phyloP scores from a whole-genome alignment of 2,888 invertebrate genomes.

The Tachystola acroxantha region DNA sequence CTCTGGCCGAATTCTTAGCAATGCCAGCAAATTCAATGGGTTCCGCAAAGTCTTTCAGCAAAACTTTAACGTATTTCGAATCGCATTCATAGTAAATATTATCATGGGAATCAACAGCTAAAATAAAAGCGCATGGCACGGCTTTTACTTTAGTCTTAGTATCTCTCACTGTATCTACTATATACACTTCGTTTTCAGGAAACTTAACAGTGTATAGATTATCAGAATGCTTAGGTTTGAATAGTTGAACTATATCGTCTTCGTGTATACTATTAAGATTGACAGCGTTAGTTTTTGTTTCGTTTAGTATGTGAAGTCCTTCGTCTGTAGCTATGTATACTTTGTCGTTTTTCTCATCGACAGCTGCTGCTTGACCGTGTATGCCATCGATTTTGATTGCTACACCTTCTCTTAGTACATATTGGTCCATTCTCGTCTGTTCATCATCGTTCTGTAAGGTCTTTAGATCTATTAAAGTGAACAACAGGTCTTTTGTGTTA shows the following conservation, averaged over 20 bases:
- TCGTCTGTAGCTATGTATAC: conserved; percentile 60
- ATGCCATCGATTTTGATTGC: conserved; percentile 55
- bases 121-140: conserved; percentile 59
- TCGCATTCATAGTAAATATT: conserved; percentile 68
- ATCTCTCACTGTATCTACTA: conserved; percentile 44
- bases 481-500: conserved; percentile 45
- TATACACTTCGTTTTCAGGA: conserved; percentile 58
- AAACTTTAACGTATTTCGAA: conserved; percentile 62
- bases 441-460: conserved; percentile 57
- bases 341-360: conserved; percentile 44
- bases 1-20: conserved; percentile 55
- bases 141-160: conserved; percentile 50
- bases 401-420: conserved; percentile 43
- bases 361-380: conserved; percentile 59
- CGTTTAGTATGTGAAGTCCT: conserved; percentile 44
- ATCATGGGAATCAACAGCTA: conserved; percentile 54
- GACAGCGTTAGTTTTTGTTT: conserved; percentile 42
- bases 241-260: conserved; percentile 63
- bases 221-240: conserved; percentile 43
- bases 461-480: conserved; percentile 62
- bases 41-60: conserved; percentile 59
- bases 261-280: conserved; percentile 51
- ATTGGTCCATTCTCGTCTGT: conserved; percentile 70
- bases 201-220: conserved; percentile 54
- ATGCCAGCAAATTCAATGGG: conserved; percentile 65